These are phyloP conservation scores for Sebastes diploproa DNA, from an alignment of 2,797 vertebrate species.

Conservation along the genomic window DNA sequence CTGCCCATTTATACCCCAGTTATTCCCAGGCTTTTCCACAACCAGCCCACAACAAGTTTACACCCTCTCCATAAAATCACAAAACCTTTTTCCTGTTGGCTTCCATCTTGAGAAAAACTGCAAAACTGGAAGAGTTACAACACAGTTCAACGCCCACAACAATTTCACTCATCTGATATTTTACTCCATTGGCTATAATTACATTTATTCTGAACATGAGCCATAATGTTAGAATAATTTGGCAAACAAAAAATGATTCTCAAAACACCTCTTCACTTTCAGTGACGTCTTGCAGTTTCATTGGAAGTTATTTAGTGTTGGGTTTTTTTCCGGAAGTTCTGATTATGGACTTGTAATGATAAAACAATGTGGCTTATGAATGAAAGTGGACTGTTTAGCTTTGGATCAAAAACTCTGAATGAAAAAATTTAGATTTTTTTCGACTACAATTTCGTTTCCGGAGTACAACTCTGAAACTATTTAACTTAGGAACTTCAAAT, in stretches of 20 bases:
- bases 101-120: neutral
- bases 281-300: neutral
- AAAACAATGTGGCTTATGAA: neutral
- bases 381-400: neutral
- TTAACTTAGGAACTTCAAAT: too few relatives aligned
- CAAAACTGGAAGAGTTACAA: constrained; percentile 12
- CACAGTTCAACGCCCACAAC: constrained; percentile 48
- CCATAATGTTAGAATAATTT: constrained; percentile 15
- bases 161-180: constrained; percentile 8
- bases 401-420: neutral
- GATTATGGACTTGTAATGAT: neutral
- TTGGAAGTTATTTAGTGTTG: neutral
- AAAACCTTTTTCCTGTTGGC: constrained; percentile 5
- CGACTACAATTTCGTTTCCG: too few relatives aligned
- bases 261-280: neutral
- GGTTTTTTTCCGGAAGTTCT: constrained; percentile 9
- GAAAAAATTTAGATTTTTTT: too few relatives aligned
- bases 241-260: constrained; percentile 23
- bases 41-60: neutral
- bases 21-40: neutral
- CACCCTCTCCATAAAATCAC: neutral
- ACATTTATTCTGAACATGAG: neutral
- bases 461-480: too few relatives aligned
- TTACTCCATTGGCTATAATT: constrained; percentile 26
- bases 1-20: neutral